phyloP scores from a whole-genome alignment of 2,888 invertebrate genomes.

The Hydroisotoma schaefferi region DNA sequence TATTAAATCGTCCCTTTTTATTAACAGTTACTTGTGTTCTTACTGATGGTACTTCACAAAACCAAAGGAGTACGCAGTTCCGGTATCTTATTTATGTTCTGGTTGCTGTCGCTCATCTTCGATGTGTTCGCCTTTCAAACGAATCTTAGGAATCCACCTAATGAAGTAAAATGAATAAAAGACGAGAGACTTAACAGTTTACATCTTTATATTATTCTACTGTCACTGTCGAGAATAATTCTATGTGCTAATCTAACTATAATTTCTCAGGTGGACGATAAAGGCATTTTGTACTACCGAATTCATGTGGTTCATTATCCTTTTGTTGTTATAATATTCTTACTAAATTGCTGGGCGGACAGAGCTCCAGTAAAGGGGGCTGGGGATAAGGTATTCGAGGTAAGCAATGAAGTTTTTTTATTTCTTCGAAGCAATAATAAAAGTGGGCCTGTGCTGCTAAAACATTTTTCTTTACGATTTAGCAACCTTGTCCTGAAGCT shows the following conservation, averaged over 20 bases:
- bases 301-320: conserved; percentile 52
- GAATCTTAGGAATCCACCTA: conserved; percentile 52
- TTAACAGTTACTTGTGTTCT: conserved; percentile 64
- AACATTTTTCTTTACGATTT: neutral
- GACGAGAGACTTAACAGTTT: neutral
- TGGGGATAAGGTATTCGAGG: conserved; percentile 10
- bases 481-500: conserved; percentile 54
- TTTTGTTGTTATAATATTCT: conserved; percentile 64
- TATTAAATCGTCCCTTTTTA: conserved; percentile 47
- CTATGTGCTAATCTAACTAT: neutral
- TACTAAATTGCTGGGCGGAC: conserved; percentile 79
- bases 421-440: too few species aligned
- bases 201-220: neutral
- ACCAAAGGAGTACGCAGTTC: conserved; percentile 83
- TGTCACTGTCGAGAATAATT: neutral
- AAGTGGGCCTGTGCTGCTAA: too few species aligned
- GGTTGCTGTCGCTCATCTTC: conserved; percentile 71
- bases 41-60: conserved; percentile 73
- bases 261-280: conserved; percentile 17
- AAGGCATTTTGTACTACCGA: conserved; percentile 24
- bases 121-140: conserved; percentile 73
- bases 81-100: conserved; percentile 85
- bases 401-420: too few species aligned
- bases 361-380: conserved; percentile 51
- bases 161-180: conserved; percentile 5